Evolutionary conservation across 2,888 invertebrate genomes (phyloP).

Genomic region (Eilema griseolum): DNA sequence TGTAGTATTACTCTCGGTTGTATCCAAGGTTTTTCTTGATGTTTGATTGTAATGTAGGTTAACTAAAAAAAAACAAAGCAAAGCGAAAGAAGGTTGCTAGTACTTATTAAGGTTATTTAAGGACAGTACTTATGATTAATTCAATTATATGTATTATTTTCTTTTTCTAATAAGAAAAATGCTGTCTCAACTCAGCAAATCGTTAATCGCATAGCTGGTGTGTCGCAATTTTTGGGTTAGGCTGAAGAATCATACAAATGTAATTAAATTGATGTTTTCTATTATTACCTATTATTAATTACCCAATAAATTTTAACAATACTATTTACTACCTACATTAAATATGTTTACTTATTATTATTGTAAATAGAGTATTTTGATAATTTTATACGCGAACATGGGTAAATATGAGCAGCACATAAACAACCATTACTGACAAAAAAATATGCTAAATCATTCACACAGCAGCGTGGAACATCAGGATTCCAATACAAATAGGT

Average conservation of each 20-base stretch:
- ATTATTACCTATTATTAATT: background rate
- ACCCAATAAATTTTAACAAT: background rate
- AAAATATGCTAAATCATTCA: conserved; percentile 68
- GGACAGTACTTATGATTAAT: background rate
- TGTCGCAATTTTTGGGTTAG: background rate
- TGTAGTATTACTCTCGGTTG: no score
- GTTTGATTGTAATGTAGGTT: background rate
- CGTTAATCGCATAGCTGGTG: background rate
- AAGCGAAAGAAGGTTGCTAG: background rate
- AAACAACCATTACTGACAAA: conserved; percentile 27
- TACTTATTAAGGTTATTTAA: background rate
- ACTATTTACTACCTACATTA: background rate
- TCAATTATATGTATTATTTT: no score
- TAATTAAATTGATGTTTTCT: background rate
- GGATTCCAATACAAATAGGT: conserved; percentile 21
- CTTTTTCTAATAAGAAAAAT: background rate
- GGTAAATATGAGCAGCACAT: conserved; percentile 16
- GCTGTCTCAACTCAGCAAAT: background rate
- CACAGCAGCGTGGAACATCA: conserved; percentile 20
- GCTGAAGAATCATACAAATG: background rate
- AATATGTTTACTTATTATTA: background rate
- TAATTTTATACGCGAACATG: background rate
- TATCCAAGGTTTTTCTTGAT: background rate
- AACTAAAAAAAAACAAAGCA: background rate
- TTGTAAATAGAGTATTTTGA: background rate